phyloP scores from a whole-genome alignment of 2,113 vertebrate species.

The Rhodinocichla rosea region DNA sequence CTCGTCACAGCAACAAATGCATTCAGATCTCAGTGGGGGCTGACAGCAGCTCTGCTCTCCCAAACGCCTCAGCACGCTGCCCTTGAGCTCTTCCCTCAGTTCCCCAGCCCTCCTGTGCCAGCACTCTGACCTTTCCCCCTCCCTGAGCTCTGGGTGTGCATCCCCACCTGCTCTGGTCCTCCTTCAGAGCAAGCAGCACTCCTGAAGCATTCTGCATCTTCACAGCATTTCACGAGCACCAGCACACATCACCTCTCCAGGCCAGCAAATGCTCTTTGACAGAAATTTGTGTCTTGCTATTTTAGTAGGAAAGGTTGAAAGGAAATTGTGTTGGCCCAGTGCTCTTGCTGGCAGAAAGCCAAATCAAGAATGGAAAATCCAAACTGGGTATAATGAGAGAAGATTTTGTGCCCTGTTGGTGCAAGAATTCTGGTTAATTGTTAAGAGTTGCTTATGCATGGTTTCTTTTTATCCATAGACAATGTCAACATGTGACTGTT shows the following conservation, averaged over 20 bases:
- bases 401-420: not conserved
- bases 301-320: not conserved
- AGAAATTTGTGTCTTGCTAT: not conserved
- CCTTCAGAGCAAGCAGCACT: not conserved
- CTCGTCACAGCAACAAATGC: not conserved
- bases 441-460: slow-evolving; percentile 18
- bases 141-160: rapidly evolving
- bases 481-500: not conserved
- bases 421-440: not conserved
- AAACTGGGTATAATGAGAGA: slow-evolving; percentile 39
- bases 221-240: not conserved
- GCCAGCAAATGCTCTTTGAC: not conserved
- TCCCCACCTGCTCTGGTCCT: not conserved
- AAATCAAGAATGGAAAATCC: not conserved
- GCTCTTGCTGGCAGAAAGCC: not conserved
- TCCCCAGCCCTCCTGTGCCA: not conserved
- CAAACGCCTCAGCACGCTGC: not conserved
- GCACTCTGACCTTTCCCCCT: not conserved
- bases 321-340: slow-evolving; percentile 18
- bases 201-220: not conserved
- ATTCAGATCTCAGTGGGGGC: not conserved
- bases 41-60: not conserved
- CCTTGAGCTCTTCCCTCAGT: not conserved
- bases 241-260: rapidly evolving
- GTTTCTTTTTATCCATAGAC: not conserved